Evolutionary conservation across 2,797 vertebrate species (phyloP), one percentile per base, ranked within the genome.

Genomic region (Diplodus puntazzo): DNA sequence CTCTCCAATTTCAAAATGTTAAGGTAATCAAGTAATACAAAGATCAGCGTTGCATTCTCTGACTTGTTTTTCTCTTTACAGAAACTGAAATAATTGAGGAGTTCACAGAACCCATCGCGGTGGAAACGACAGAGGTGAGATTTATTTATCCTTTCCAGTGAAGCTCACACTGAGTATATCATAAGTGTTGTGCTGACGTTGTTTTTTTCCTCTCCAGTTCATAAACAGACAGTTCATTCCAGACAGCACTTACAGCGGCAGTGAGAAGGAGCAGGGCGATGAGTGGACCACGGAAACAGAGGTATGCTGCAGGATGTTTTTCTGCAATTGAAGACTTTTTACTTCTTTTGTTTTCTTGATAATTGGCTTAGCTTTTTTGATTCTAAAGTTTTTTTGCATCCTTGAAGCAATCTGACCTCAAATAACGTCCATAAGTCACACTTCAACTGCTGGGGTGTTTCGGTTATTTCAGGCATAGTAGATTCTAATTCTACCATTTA

Each of bases 141-240:
- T 54, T 16, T 43, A 16, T 50, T 14, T 5, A 10, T 18, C n/a
- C n/a, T 42, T n/a, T 13, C 16, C 23, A 59, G 42, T 46, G 34
- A 34, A 4, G 17, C 55, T 16, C 7, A 5, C 1, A 3, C 3
- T 57, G 30, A 39, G 66, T 5, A 5, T 46, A 20, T 18, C 10
- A 11, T 8, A 11, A 39, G 17, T 4, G 11, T 30, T 64, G 12
- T 75, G 27, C 42, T 85, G 20, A 80, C 50, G 9, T 75, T 77
- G 6, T 61, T 34, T 59, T 70, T 30, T 18, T 30, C 16, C 10
- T 25, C 23, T 82, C 66, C 94, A 99, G 98, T 99, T 99, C 95
- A 96, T 99, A 95, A 99, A 99, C 95, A 97, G 98, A 95, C 98
- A 99, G 95, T 99, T 99, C 95, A 98, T 99, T 97, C 96, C 97